Conservation (phyloP, 2,888 invertebrate genomes). For the Drosophila melanosoma region DNA sequence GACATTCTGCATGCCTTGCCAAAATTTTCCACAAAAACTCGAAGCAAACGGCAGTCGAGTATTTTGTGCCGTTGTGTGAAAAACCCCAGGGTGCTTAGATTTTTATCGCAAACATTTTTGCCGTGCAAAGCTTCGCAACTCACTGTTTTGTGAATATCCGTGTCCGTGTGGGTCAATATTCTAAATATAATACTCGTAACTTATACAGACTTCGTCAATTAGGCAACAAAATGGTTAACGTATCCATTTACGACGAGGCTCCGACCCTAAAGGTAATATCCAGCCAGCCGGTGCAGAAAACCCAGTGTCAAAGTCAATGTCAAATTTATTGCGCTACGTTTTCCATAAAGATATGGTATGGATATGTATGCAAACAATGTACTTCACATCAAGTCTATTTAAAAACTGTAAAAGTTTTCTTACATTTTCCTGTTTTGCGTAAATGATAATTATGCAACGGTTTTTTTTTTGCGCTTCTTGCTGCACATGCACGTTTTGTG, state of each 20-base stretch:
- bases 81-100: constrained; percentile 31
- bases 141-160: constrained; percentile 62
- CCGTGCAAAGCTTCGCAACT: constrained; percentile 37
- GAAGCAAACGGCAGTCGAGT: constrained; percentile 52
- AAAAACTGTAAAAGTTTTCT: constrained; percentile 8
- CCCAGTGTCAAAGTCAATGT: constrained; percentile 26
- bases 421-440: constrained; percentile 2
- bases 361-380: constrained; percentile 1
- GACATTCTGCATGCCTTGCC: constrained; percentile 56
- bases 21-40: constrained; percentile 66
- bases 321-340: constrained; percentile 17
- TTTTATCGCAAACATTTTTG: constrained; percentile 54
- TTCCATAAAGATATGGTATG: constrained; percentile 67
- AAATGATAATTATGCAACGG: constrained; percentile 67
- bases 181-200: constrained; percentile 49
- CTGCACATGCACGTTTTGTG: constrained; percentile 58
- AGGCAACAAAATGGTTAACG: constrained; percentile 82
- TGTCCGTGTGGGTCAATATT: constrained; percentile 37
- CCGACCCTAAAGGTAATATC: constrained; percentile 81
- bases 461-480: constrained; percentile 29
- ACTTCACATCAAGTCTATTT: constrained; percentile 18
- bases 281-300: constrained; percentile 7
- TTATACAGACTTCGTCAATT: constrained; percentile 47
- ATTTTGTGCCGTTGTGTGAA: constrained; percentile 54
- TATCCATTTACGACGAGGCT: constrained; percentile 81